These are phyloP conservation scores for Bovichtus diacanthus DNA, from an alignment of 2,797 vertebrate species.

Conservation along the genomic window DNA sequence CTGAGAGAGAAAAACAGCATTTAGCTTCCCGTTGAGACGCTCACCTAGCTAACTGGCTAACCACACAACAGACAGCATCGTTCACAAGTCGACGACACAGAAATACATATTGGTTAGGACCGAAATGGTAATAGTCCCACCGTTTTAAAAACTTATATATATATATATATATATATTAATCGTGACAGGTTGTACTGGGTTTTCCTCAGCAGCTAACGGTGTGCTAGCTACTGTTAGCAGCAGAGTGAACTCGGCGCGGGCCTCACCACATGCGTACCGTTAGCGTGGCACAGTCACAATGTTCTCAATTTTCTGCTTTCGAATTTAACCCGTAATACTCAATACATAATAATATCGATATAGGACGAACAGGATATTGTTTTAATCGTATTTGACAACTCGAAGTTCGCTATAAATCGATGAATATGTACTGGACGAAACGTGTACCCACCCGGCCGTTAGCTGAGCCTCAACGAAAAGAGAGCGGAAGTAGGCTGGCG, in stretches of 20 bases:
- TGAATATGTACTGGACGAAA: slow-evolving; percentile 7
- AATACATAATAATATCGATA: fast-evolving
- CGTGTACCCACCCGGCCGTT: slow-evolving; percentile 77
- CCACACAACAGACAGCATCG: not conserved
- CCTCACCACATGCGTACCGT: slow-evolving; percentile 73
- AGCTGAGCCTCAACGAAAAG: slow-evolving; percentile 83
- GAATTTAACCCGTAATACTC: fast-evolving
- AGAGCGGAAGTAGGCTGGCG: slow-evolving; percentile 53
- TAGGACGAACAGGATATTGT: fast-evolving
- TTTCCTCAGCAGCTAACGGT: too few relatives aligned
- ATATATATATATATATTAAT: too few relatives aligned
- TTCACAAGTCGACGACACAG: fast-evolving
- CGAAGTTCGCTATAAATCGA: not conserved
- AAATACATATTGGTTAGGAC: fast-evolving
- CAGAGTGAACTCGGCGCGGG: slow-evolving; percentile 11
- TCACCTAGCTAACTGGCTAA: not conserved
- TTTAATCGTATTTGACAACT: not conserved
- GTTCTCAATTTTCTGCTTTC: not conserved
- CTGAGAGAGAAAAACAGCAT: slow-evolving; percentile 40
- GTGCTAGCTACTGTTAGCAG: slow-evolving; percentile 46
- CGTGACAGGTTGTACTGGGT: fast-evolving
- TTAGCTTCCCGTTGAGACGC: slow-evolving; percentile 8
- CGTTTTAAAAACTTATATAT: fast-evolving
- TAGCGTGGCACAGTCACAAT: not conserved
- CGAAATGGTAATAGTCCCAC: fast-evolving